These are phyloP conservation scores for Labia minor DNA, from an alignment of 2,888 invertebrate genomes.

Conservation along the genomic window DNA sequence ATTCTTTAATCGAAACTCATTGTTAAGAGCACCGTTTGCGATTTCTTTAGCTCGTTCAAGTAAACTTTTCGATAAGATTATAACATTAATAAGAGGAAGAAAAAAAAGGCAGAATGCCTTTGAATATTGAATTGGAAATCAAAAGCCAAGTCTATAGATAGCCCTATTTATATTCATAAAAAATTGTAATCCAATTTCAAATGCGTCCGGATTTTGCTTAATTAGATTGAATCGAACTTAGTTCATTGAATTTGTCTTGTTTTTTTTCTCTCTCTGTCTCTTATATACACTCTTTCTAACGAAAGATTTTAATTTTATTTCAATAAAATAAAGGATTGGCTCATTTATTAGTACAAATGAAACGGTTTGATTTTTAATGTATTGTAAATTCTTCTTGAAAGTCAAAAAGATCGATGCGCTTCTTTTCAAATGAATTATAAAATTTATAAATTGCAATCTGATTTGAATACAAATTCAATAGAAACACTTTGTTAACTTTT, in stretches of 20 bases:
- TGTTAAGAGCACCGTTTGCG: background rate
- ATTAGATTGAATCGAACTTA: background rate
- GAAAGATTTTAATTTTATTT: slow-evolving; percentile 7
- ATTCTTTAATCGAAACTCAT: background rate
- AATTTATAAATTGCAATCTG: background rate
- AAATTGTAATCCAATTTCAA: background rate
- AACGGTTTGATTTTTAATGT: background rate
- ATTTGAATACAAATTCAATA: background rate
- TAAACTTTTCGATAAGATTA: slow-evolving; percentile 3
- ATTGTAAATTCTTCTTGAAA: background rate
- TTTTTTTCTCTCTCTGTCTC: background rate
- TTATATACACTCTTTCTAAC: too few relatives aligned
- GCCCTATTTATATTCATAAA: background rate
- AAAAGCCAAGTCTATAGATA: background rate
- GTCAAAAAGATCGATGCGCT: background rate
- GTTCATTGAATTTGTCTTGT: background rate
- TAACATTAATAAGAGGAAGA: background rate
- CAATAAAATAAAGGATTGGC: slow-evolving; percentile 5
- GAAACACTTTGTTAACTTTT: too few relatives aligned
- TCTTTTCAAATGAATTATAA: background rate
- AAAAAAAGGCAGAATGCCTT: background rate
- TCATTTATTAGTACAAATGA: background rate
- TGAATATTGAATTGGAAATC: background rate
- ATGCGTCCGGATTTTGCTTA: background rate
- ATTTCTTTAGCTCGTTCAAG: background rate